Percentiles rank a stretch among this genome's conserved stretches.
Conservation (phyloP, 2,797 vertebrate species). For the Sebastes vulpes region DNA sequence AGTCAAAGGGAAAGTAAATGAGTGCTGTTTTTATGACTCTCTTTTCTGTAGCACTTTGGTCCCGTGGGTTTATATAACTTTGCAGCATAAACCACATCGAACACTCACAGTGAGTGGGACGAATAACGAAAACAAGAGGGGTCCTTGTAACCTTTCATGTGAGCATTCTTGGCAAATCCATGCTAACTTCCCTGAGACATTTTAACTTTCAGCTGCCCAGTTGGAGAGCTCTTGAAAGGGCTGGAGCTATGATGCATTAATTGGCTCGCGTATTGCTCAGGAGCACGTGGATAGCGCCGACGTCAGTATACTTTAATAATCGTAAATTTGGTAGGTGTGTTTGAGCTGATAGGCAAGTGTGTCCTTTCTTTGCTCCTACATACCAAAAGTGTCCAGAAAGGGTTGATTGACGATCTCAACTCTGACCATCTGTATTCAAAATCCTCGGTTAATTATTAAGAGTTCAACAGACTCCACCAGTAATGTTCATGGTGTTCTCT, state of each 20-base stretch:
- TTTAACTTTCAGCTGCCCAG: constrained; percentile 51
- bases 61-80: constrained; percentile 61
- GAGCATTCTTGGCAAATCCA: constrained; percentile 66
- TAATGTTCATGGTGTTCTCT: constrained; percentile 26
- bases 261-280: constrained; percentile 38
- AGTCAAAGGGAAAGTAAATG: constrained; percentile 70
- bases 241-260: constrained; percentile 55
- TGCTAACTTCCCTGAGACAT: constrained; percentile 57
- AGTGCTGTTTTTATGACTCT: constrained; percentile 60
- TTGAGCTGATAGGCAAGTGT: constrained; percentile 8
- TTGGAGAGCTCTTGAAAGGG: constrained; percentile 56
- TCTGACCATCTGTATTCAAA: constrained; percentile 1
- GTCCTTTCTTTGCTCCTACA: background rate
- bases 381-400: background rate
- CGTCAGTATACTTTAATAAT: constrained; percentile 16
- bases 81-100: constrained; percentile 64
- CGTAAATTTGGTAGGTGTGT: constrained; percentile 20
- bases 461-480: constrained; percentile 23
- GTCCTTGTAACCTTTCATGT: constrained; percentile 73
- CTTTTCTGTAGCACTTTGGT: constrained; percentile 61
- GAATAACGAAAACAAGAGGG: constrained; percentile 67
- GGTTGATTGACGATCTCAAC: constrained; percentile 12
- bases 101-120: constrained; percentile 59
- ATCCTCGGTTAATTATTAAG: constrained; percentile 35
- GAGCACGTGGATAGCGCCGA: constrained; percentile 2